These are phyloP conservation scores for Poeciliopsis occidentalis DNA, from an alignment of 2,113 vertebrate species.

Conservation along the genomic window DNA sequence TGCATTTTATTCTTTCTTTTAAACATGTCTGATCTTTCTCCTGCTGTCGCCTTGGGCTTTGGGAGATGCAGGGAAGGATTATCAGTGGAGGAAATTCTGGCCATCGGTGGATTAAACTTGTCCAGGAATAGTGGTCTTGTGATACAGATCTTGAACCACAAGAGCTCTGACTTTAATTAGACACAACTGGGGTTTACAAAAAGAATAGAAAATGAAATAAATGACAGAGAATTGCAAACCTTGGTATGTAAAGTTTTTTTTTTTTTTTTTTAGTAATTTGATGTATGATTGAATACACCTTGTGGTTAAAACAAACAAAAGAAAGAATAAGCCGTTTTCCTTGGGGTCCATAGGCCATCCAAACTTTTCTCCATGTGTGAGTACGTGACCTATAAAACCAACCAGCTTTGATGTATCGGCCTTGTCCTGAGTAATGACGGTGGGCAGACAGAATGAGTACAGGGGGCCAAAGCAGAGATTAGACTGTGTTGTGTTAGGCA, in stretches of 20 bases:
- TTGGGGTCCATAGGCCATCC: constrained; percentile 9
- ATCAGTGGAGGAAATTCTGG: constrained; percentile 49
- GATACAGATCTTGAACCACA: constrained; percentile 43
- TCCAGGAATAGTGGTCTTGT: constrained; percentile 62
- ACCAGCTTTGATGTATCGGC: constrained; percentile 67
- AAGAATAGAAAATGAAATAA: neutral
- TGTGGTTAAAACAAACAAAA: neutral
- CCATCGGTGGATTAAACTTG: constrained; percentile 64
- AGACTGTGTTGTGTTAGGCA: constrained; percentile 66
- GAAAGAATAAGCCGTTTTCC: constrained; percentile 2
- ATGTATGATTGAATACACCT: neutral
- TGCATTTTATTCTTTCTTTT: neutral
- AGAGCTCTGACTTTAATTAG: constrained; percentile 42
- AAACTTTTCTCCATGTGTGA: constrained; percentile 29
- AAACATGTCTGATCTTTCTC: constrained; percentile 46
- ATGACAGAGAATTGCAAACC: neutral
- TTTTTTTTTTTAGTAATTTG: neutral
- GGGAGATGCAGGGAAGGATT: constrained; percentile 61
- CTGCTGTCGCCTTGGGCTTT: constrained; percentile 12
- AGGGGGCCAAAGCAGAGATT: constrained; percentile 66
- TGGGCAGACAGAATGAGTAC: constrained; percentile 51
- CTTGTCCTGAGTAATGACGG: constrained; percentile 65
- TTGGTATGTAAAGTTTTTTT: neutral
- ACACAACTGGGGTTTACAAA: constrained; percentile 24
- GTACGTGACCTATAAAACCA: constrained; percentile 58